Evolutionary conservation across 2,797 vertebrate genomes (phyloP), one percentile per base, ranked within the genome.

Genomic region (Varecia variegata): DNA sequence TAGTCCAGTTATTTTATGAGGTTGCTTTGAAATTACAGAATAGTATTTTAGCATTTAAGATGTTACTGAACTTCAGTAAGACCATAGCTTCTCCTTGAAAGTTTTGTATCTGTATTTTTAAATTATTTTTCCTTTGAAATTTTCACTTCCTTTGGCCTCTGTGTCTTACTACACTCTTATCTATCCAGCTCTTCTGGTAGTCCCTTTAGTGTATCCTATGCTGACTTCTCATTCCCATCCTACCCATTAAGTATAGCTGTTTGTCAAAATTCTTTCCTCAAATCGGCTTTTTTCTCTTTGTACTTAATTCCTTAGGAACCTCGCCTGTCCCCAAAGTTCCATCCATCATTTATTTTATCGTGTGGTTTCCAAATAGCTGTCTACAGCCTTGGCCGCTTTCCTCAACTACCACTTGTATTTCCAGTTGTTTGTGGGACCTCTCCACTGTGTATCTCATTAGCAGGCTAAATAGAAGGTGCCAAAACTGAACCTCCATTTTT

Each of bases 1-100:
- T 93, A 89, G 80, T 83, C 43, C 12, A 76, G 13, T 73, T 73
- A 54, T 79, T 86, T 93, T 70, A 90, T 96, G 54, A 94, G 60
- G 21, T 90, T 81, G 17, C 68, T 84, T 85, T 96, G 45, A 95
- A 83, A 81, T 88, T 60, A 74, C 7, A 88, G 25, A 77, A 76
- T 71, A 81, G 18, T 71, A 50, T 68, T 90, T 87, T 76, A 90
- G 21, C 65, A 54, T 50, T 25, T 25, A 47, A 35, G 15, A 47
- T 60, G n/a, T 40, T 58, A 21, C 12, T 47, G 0, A 56, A 30
- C 73, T 82, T 60, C 10, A 21, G 18, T 56, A 35, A 76, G 10
- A 68, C 43, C 38, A 0, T 27, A 3, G 14, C 76, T 91, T 20
- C 32, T 68, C 43, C 67, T 90, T 60, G 45, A 65, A 47, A 79